Conservation (phyloP, 2,113 vertebrate genomes). For the Sigmodon hispidus region DNA sequence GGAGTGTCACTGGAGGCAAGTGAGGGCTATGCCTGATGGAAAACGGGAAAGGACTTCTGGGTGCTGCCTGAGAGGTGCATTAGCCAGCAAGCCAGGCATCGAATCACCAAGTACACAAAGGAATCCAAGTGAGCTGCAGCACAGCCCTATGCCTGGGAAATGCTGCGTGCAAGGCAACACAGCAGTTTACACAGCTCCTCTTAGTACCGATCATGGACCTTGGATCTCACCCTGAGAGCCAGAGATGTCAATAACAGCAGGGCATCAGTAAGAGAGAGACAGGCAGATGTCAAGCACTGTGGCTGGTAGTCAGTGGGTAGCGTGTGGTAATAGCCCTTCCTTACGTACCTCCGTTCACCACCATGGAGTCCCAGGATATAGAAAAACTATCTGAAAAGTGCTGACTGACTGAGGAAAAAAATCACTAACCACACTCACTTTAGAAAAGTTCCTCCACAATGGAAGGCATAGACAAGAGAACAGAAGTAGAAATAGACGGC, state of each 20-base stretch:
- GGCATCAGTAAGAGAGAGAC: background rate
- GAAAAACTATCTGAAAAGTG: background rate
- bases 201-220: background rate
- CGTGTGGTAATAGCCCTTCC: background rate
- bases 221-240: background rate
- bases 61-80: background rate
- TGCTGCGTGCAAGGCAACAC: too few relatives aligned
- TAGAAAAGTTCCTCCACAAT: background rate
- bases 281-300: background rate
- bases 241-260: background rate
- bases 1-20: background rate
- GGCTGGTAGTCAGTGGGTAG: background rate
- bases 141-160: fast-evolving
- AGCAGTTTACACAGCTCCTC: background rate
- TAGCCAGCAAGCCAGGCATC: background rate
- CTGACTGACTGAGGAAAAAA: background rate
- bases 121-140: background rate
- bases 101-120: background rate
- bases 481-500: background rate
- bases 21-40: background rate
- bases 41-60: background rate
- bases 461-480: background rate
- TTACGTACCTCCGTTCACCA: background rate
- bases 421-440: background rate
- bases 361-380: background rate